Evolutionary conservation across 2,797 vertebrate species (phyloP).

Genomic region (Lindbergichthys nudifrons): DNA sequence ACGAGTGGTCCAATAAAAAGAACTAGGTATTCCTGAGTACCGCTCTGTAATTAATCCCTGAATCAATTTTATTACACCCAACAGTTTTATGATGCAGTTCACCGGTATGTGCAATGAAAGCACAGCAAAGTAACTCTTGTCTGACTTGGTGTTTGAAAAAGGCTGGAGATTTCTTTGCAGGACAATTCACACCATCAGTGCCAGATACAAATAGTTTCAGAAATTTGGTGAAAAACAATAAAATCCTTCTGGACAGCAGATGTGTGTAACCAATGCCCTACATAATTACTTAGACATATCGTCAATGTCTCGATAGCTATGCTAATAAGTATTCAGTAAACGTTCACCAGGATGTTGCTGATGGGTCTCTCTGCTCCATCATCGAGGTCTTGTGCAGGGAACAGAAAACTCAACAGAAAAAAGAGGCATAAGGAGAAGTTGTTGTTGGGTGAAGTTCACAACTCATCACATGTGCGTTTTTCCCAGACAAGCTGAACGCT

Average conservation of each 20-base stretch:
- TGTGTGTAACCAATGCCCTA: slow-evolving; percentile 23
- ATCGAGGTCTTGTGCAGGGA: not conserved
- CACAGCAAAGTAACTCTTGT: slow-evolving; percentile 50
- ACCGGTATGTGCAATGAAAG: slow-evolving; percentile 58
- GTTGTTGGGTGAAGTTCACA: not conserved
- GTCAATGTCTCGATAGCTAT: not conserved
- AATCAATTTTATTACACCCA: slow-evolving; percentile 74
- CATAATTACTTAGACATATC: not conserved
- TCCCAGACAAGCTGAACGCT: too few relatives aligned
- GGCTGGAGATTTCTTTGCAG: slow-evolving; percentile 23
- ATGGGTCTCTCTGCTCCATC: not conserved
- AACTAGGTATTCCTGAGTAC: slow-evolving; percentile 65
- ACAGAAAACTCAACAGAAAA: not conserved
- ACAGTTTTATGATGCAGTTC: slow-evolving; percentile 72
- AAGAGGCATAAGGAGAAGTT: not conserved
- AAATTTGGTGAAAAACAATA: slow-evolving; percentile 41
- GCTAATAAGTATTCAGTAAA: not conserved
- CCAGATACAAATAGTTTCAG: slow-evolving; percentile 41
- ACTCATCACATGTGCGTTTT: not conserved
- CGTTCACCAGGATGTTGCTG: not conserved
- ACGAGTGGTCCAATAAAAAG: slow-evolving; percentile 72
- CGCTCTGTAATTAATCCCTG: slow-evolving; percentile 77
- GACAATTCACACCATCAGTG: slow-evolving; percentile 43
- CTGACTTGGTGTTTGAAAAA: slow-evolving; percentile 38
- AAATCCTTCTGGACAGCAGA: slow-evolving; percentile 44